A percentile compares a stretch with the other conserved stretches of the same genome.
These are phyloP conservation scores for Caenorhabditis tropicalis DNA, from an alignment of 1,140 invertebrate species.

Conservation along the genomic window DNA sequence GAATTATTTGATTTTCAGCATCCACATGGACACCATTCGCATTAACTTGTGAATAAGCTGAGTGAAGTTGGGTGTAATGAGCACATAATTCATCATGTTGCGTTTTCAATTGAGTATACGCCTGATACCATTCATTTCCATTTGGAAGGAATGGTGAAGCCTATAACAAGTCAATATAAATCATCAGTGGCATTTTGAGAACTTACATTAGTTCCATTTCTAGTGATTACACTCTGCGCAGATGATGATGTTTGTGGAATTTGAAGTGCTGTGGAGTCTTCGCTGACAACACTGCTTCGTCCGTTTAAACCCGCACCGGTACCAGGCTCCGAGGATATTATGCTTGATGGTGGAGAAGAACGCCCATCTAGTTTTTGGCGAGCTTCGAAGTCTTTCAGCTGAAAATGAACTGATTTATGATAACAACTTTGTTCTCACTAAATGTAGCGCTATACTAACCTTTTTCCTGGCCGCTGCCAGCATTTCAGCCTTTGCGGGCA, in stretches of 20 bases:
- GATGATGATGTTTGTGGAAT: background rate
- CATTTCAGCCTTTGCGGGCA: conserved; percentile 31
- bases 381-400: conserved; percentile 34
- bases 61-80: conserved; percentile 47
- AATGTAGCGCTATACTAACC: background rate
- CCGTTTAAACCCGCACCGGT: background rate
- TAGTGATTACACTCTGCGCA: background rate
- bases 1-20: conserved; percentile 46
- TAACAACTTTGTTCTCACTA: too few relatives aligned
- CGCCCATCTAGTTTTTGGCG: background rate
- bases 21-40: conserved; percentile 43
- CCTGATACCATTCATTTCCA: conserved; percentile 32
- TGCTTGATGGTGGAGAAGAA: background rate
- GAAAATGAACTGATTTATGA: background rate
- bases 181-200: background rate
- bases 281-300: conserved; percentile 5
- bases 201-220: conserved; percentile 6
- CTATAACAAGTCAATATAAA: background rate
- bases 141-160: background rate
- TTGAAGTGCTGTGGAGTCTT: background rate
- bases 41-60: conserved; percentile 43
- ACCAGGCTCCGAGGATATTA: conserved; percentile 6
- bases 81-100: conserved; percentile 28
- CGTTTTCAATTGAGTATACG: conserved; percentile 7
- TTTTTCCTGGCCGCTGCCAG: conserved; percentile 31